Evolutionary conservation across 1,140 invertebrate genomes (phyloP), one percentile per base, ranked within the genome.

Genomic region (Brachionus rotundiformis): DNA sequence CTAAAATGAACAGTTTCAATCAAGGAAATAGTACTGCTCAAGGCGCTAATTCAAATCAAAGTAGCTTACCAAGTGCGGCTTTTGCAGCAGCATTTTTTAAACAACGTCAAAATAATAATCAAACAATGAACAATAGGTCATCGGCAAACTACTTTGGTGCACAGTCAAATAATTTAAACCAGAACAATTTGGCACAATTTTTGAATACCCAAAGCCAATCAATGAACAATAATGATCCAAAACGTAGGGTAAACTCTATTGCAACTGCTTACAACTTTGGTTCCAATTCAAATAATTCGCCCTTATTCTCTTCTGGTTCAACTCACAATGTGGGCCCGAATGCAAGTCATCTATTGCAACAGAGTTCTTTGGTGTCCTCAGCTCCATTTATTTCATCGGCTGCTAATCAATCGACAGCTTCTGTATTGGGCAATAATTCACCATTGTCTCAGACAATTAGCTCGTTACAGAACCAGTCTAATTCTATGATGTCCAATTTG

Each of bases 301-400:
- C 59, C 1, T 33, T 79, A 33, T 54, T 54, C 19, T 11, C 44
- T 7, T 33, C 76, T 0, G 36, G 29, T 16, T 54, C 76, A 25
- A 63, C 47, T 13, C 47, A 59, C 8, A 54, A 79, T 13, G 59
- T 79, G 8, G 76, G 76, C 19, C 76, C 76, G 6, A 79, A 79
- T 33, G 76, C 76, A 4, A 25, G 16, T 23, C 76, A 59, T 1
- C 47, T 79, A 1, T 25, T 79, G n/a, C 76, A 79, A 59, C 31
- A 79, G 10, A 79, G 76, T 16, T 79, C 76, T 10, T 23, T 79
- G 23, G 76, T 41, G 6, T 79, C 76, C 6, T 79, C 76, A n/a
- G 76, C 76, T n/a, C 31, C 44, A 39, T 41, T 79, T 10, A 79
- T 59, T 31, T 59, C 76, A 25, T 54, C 76, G 23, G 31, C 47